Evolutionary conservation across 2,113 vertebrate species (phyloP), one percentile per base, ranked within the genome.

Genomic region (Microtus richardsoni): DNA sequence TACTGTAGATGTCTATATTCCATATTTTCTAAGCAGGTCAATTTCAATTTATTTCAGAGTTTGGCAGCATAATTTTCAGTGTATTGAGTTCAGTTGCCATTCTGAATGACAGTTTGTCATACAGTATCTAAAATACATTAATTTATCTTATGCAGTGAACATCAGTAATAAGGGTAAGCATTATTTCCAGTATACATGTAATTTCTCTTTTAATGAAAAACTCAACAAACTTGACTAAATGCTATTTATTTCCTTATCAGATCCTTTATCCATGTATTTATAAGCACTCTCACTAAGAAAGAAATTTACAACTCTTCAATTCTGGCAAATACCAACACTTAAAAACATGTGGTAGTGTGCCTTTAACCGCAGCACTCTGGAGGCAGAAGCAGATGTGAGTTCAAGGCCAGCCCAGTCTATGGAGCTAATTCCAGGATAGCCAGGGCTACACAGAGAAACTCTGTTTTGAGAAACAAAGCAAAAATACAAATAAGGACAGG

Each of bases 1-100:
- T 75, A 36, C 41, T 88, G 5, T 88, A 88, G 79, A 77, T 82
- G 52, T 93, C 75, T 88, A 80, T n/a, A 74, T 44, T 44, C 30
- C 19, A 1, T 71, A 82, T 89, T 89, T 97, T 84, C 89, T 80
- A 93, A 84, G 62, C 87, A 93, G 83, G 74, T 89, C 82, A 95
- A 91, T 83, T 95, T 97, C 41, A 64, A 86, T 91, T 95, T 93
- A 95, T 60, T 89, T 94, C 91, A 93, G 64, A 96, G 64, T 84
- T 91, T 91, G 60, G 91, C 66, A 88, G 68, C 58, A 73, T 84
- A 94, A 93, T 95, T 94, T 96, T 96, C 92, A 96, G 62, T 30
- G 41, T 95, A 94, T n/a, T 94, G 70, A 62, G 62, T 95, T 78
- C 41, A 75, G 73, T 39, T 97, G 89, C 91, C 92, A 97, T 75